Evolutionary conservation across 1,140 invertebrate species (phyloP), one percentile per base, ranked within the genome.

Genomic region (Diachasma alloeum): DNA sequence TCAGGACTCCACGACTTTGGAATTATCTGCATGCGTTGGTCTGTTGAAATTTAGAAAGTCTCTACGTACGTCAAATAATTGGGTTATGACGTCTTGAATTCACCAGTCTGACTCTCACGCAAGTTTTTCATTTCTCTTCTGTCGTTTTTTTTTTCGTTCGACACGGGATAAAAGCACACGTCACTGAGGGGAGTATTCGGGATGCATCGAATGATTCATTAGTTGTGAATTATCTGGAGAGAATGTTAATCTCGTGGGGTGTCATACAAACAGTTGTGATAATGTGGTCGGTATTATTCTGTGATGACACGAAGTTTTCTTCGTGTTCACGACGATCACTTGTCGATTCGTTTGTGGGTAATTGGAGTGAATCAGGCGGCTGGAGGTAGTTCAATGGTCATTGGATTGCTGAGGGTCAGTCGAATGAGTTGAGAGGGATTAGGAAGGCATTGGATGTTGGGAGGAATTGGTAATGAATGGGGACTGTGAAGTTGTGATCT

Each of bases 111-210:
- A 63, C 19, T 63, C 59, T 26, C 4, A 48, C 66, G 42, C 22
- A 68, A 48, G 66, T 68, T 42, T 68, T 75, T 63, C 24, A 8
- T 68, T 75, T 75, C 39, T 44, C 59, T 2, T 63, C 6, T 63
- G 0, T 10, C 9, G 26, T 59, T 59, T 73, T 73, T 56, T 56
- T 73, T 36, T 72, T n/a, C 36, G 19, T 31, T 6, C 31, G 6
- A 31, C 46, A 37, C 17, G 71, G 59, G 24, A 63, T 63, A 63
- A 24, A 72, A 39, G 48, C 22, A 56, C 26, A 66, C 76, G 76
- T 77, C 76, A 73, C 48, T 68, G 56, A 72, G 70, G 76, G 76
- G 76, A 77, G 76, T 77, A 77, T 46, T 24, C 46, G 69, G 19
- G 44, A 48, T 37, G 63, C 72, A 19, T 63, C 63, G 37, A 71